Conservation (phyloP, 2,888 invertebrate species). For the Hemithea aestivaria region DNA sequence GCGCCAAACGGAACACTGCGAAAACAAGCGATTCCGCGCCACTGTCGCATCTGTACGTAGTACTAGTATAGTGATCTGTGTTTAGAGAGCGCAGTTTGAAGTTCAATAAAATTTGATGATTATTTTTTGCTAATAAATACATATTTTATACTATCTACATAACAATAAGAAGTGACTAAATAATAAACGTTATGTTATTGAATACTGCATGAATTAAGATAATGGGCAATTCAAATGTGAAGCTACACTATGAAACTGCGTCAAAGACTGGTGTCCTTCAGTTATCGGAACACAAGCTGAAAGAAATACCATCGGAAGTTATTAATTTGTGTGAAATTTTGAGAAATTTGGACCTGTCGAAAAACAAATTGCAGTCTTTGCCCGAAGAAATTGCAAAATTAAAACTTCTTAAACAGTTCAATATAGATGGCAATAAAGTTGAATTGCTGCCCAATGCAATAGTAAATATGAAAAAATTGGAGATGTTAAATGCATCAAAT, state of each 20-base stretch:
- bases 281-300: conserved; percentile 89
- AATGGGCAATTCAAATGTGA: conserved; percentile 95
- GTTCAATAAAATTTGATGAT: too few relatives aligned
- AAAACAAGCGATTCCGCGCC: too few relatives aligned
- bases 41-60: too few relatives aligned
- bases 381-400: conserved; percentile 89
- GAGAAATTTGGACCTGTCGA: conserved; percentile 94
- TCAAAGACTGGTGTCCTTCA: conserved; percentile 97
- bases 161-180: too few relatives aligned
- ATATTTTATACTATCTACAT: too few relatives aligned
- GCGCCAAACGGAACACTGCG: too few relatives aligned
- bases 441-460: conserved; percentile 83
- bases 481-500: conserved; percentile 86
- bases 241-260: conserved; percentile 96
- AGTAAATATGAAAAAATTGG: conserved; percentile 84
- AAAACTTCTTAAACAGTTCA: conserved; percentile 85
- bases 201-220: neutral
- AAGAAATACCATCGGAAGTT: conserved; percentile 85
- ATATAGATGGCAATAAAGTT: conserved; percentile 90
- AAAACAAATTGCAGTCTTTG: conserved; percentile 90
- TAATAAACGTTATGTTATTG: too few relatives aligned
- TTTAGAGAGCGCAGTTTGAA: too few relatives aligned
- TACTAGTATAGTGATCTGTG: too few relatives aligned
- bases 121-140: too few relatives aligned
- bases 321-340: conserved; percentile 81